Base-by-base conservation (phyloP, 1,140 invertebrate species). In the Palaemon carinicauda region DNA sequence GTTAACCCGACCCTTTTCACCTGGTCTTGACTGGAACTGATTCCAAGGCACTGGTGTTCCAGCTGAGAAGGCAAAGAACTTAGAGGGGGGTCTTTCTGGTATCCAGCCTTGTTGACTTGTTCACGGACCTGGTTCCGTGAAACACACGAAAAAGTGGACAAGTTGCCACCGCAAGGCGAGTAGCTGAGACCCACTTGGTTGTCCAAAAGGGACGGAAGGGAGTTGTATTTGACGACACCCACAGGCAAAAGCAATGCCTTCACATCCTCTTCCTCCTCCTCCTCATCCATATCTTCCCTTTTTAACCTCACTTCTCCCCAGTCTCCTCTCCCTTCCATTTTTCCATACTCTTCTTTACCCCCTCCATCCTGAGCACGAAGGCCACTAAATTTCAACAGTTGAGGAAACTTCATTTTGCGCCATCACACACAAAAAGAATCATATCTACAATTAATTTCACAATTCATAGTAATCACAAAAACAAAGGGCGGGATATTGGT, bases 181-280 rank as follows among this genome's bases (percentile, higher is more conserved):
- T 21, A 50, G 19, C 50, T 52, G 50, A 27, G 15, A 31, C 31
- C 82, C 41, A 41, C 1, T 29, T 74, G 51, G 54, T 56, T 54
- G 17, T 83, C 82, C 52, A 83, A 52, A 14, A 83, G 82, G 19
- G 82, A 83, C 15, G 82, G 82, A 31, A 83, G 73, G 52, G 82
- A 83, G 53, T 52, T 56, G 53, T 51, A 83, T 52, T 83, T 83
- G 29, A 83, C 27, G 14, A 83, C 82, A 60, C 53, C 41, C 12
- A 41, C 41, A 41, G 41, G 41, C 41, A 41, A 41, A 41, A 41
- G 41, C 41, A 41, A 41, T 12, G 7, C 41, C 41, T 41, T 41
- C 15, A 17, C 60, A 14, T 80, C 4, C 27, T 80, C 24, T 33
- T 80, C 21, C 31, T 80, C 51, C 19, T 27, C 33, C 24, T 79